A percentile compares a stretch with the other conserved stretches of the same genome.
phyloP scores from a whole-genome alignment of 2,888 invertebrate species.

The Perizoma flavofasciatum region DNA sequence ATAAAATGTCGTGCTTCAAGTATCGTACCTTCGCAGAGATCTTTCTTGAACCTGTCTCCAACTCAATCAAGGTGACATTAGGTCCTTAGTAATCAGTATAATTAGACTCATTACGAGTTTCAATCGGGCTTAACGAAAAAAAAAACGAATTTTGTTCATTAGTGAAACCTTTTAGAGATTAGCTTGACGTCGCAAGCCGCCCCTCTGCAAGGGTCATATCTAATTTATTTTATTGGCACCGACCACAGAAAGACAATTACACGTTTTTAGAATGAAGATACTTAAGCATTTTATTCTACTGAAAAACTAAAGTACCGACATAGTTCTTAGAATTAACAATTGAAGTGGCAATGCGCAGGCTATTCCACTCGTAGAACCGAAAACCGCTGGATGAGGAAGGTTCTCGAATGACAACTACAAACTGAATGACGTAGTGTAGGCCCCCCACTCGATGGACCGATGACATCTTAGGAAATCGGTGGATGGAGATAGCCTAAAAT shows the following conservation, averaged over 20 bases:
- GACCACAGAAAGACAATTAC: background rate
- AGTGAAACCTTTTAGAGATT: conserved; percentile 42
- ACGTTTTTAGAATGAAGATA: background rate
- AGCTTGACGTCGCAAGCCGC: conserved; percentile 15
- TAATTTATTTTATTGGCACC: background rate
- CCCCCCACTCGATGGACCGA: no score
- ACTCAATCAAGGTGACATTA: conserved; percentile 37
- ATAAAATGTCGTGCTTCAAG: background rate
- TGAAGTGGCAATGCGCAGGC: no score
- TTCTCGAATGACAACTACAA: no score
- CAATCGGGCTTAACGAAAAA: conserved; percentile 51
- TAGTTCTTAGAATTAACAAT: no score
- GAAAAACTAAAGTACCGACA: no score
- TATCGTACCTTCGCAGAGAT: conserved; percentile 1
- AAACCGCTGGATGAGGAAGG: no score
- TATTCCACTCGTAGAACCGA: no score
- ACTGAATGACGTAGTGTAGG: no score
- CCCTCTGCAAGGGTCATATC: conserved; percentile 5
- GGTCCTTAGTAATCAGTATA: conserved; percentile 56
- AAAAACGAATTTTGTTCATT: conserved; percentile 43
- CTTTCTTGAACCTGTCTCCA: conserved; percentile 19
- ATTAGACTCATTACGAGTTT: conserved; percentile 59
- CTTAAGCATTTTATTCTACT: background rate
- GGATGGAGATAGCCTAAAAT: no score
- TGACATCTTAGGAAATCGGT: no score